phyloP scores from a whole-genome alignment of 2,888 invertebrate genomes.

The Tineola bisselliella region DNA sequence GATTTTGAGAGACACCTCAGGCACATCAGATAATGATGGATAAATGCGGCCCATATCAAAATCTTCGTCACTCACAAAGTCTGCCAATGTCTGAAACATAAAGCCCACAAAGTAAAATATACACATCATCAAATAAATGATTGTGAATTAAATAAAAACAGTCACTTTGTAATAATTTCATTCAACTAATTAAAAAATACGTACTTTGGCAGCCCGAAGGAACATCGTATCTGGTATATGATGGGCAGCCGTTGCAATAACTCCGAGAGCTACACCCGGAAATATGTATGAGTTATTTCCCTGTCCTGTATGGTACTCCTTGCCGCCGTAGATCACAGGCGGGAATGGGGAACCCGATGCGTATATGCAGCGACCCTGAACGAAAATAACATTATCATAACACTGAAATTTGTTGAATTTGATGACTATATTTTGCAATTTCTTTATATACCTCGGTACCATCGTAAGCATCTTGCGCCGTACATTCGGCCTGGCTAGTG shows the following conservation, averaged over 20 bases:
- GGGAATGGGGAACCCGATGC: slow-evolving; percentile 97
- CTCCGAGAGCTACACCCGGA: slow-evolving; percentile 95
- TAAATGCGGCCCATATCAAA: slow-evolving; percentile 89
- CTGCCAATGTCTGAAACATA: slow-evolving; percentile 75
- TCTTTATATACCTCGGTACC: slow-evolving; percentile 82
- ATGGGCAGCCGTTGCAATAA: slow-evolving; percentile 90
- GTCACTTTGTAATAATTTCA: too few species aligned
- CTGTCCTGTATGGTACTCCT: slow-evolving; percentile 90
- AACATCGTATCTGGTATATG: slow-evolving; percentile 95
- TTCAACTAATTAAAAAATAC: neutral
- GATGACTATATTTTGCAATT: too few species aligned
- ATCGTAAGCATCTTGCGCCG: slow-evolving; percentile 94
- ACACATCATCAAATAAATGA: neutral
- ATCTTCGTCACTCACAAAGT: slow-evolving; percentile 84
- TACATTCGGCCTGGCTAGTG: slow-evolving; percentile 97
- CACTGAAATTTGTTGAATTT: too few species aligned
- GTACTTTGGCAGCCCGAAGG: slow-evolving; percentile 90
- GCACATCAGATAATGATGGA: slow-evolving; percentile 85
- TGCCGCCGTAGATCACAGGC: slow-evolving; percentile 80
- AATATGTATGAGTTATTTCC: slow-evolving; percentile 98
- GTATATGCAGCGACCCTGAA: slow-evolving; percentile 91
- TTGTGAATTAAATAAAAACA: too few species aligned
- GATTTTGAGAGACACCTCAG: slow-evolving; percentile 89
- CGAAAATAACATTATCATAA: too few species aligned
- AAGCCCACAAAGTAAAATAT: slow-evolving; percentile 1